phyloP scores from a whole-genome alignment of 2,113 vertebrate genomes.

The Abramis brama region DNA sequence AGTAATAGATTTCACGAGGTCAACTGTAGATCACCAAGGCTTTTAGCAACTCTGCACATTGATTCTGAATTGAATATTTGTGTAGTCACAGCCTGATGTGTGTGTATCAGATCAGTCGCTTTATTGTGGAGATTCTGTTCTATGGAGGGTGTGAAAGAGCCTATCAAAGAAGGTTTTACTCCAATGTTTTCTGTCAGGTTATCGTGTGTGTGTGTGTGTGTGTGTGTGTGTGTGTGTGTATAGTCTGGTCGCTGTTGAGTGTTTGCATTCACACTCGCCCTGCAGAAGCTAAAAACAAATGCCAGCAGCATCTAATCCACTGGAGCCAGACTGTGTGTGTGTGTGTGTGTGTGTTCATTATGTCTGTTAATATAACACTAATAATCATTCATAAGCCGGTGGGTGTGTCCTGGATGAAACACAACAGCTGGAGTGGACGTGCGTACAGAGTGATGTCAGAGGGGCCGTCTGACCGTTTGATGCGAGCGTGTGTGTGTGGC shows the following conservation, averaged over 20 bases:
- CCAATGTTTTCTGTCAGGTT: not conserved
- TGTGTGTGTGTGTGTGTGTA: not conserved
- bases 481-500: not conserved
- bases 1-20: too few species aligned
- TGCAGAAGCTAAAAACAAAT: conserved; percentile 21
- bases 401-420: conserved; percentile 35
- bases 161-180: not conserved
- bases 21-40: too few species aligned
- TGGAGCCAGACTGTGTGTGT: conserved; percentile 37
- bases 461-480: not conserved
- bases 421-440: conserved; percentile 32
- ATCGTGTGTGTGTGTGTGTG: not conserved
- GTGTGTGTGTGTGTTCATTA: conserved; percentile 10
- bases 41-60: too few species aligned
- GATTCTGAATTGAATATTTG: not conserved
- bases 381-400: conserved; percentile 17
- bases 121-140: not conserved
- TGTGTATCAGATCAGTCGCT: not conserved
- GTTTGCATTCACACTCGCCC: not conserved
- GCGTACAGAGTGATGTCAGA: conserved; percentile 13
- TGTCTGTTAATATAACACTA: conserved; percentile 41
- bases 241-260: not conserved
- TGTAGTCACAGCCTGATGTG: not conserved
- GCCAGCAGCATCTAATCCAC: not conserved
- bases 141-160: not conserved